Evolutionary conservation across 2,888 invertebrate genomes (phyloP).

Genomic region (Cataglyphis rosenhaueri): DNA sequence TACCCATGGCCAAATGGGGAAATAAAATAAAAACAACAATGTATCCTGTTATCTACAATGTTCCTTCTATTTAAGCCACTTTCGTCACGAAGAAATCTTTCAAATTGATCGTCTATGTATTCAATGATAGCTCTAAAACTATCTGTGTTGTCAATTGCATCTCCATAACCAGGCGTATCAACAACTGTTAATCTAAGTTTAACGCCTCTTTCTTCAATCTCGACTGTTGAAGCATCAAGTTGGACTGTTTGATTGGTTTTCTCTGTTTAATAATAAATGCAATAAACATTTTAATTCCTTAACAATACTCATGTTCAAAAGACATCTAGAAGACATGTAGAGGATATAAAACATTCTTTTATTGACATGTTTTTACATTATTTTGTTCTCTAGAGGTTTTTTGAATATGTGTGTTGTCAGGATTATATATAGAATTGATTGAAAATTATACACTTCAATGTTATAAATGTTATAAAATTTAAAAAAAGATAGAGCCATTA

Average conservation of each 20-base stretch:
- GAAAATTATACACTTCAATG: background rate
- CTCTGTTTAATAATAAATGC: conserved; percentile 87
- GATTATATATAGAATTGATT: background rate
- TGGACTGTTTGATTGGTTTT: conserved; percentile 97
- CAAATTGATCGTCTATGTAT: conserved; percentile 99
- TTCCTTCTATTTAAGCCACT: conserved; percentile 98
- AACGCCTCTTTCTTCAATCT: conserved; percentile 98
- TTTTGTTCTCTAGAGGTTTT: too few species aligned
- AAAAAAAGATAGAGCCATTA: background rate
- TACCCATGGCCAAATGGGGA: conserved; percentile 99
- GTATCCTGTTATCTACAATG: conserved; percentile 98
- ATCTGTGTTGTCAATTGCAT: conserved; percentile 97
- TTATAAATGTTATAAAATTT: background rate
- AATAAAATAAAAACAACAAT: conserved; percentile 99
- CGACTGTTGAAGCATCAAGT: conserved; percentile 97
- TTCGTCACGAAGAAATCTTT: conserved; percentile 95
- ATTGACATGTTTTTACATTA: too few species aligned
- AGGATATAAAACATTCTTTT: too few species aligned
- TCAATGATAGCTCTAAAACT: conserved; percentile 97
- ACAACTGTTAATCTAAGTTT: conserved; percentile 97
- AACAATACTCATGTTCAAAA: too few species aligned
- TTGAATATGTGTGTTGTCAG: too few species aligned
- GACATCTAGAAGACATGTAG: too few species aligned
- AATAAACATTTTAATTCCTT: conserved; percentile 1
- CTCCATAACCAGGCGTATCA: conserved; percentile 98